Evolutionary conservation across 2,888 invertebrate species (phyloP), one percentile per base, ranked within the genome.

Genomic region (Eupithecia subfuscata): DNA sequence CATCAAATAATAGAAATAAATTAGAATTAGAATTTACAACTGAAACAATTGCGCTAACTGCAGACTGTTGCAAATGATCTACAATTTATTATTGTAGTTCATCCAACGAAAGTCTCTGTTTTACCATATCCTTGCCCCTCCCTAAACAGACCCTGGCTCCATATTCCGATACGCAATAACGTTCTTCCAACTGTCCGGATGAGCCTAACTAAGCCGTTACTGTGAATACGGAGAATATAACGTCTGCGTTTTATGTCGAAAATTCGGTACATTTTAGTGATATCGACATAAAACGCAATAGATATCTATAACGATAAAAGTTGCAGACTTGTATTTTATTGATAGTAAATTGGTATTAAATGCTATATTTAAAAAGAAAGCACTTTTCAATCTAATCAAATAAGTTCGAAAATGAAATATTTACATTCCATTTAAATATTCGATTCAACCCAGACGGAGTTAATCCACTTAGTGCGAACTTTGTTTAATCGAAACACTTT

Each of bases 201-300:
- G 78, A 82, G 82, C 80, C 80, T 79, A 84, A 83, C 84, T 84
- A 84, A 85, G 85, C 82, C 72, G 79, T 81, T 80, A 82, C 81
- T 64, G 71, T 70, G 75, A 80, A 69, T 43, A 63, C 56, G 56
- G 43, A 65, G 52, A 60, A 25, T 70, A 65, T 16, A 34, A 12
- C 40, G 43, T 25, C 45, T 70, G 63, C 25, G 7, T 64, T 71
- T 45, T 75, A 63, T 64, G 48, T 64, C 64, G 43, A 69, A 37
- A 37, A 37, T 37, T 37, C 7, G 6, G 37, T 37, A 37, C 37
- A 37, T 37, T 37, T 37, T 37, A 4, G 37, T 37, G 6, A 37
- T 37, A 37, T 37, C 37, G 37, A 7, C 37, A 37, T 37, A 37
- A 37, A 37, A 37, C 37, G 37, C 37, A 37, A n/a, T n/a, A n/a